These are phyloP conservation scores for Paedocypris sp. DNA, from an alignment of 2,113 vertebrate species.

Conservation along the genomic window DNA sequence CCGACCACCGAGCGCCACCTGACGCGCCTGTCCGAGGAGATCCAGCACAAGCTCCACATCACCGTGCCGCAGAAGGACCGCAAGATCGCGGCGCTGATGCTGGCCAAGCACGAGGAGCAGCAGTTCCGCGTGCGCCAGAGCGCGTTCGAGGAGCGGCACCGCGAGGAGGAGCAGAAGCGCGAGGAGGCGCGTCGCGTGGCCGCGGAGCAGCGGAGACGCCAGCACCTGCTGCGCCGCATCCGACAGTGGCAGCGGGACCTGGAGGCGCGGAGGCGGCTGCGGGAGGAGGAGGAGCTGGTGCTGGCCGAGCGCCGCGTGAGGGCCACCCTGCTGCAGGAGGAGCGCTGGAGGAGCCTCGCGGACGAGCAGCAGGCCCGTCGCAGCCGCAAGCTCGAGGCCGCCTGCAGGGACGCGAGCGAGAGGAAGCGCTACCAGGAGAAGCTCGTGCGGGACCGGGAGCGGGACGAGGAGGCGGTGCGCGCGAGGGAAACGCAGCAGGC, in stretches of 20 bases:
- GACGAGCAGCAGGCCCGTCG: slow-evolving; percentile 44
- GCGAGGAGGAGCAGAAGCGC: slow-evolving; percentile 50
- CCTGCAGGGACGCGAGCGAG: slow-evolving; percentile 30
- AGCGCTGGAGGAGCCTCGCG: slow-evolving; percentile 36
- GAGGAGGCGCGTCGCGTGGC: slow-evolving; percentile 42
- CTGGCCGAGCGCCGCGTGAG: slow-evolving; percentile 18
- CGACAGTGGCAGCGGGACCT: slow-evolving; percentile 48
- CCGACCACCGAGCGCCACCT: slow-evolving; percentile 37
- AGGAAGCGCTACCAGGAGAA: slow-evolving; percentile 46
- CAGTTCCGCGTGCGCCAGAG: slow-evolving; percentile 44
- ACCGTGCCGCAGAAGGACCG: slow-evolving; percentile 57
- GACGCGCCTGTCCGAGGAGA: slow-evolving; percentile 38
- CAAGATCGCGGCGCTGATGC: slow-evolving; percentile 71
- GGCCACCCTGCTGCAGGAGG: slow-evolving; percentile 35
- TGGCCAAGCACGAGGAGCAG: slow-evolving; percentile 61
- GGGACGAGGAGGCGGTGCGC: slow-evolving; percentile 17
- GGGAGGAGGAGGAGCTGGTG: slow-evolving; percentile 39
- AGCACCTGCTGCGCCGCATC: slow-evolving; percentile 38
- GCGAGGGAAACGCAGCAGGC: slow-evolving; percentile 40
- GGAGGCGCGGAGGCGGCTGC: slow-evolving; percentile 45
- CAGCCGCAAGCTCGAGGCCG: slow-evolving; percentile 29
- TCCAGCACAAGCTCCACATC: slow-evolving; percentile 48
- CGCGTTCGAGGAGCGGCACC: slow-evolving; percentile 47
- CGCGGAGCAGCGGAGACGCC: slow-evolving; percentile 44
- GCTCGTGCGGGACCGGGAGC: slow-evolving; percentile 40